Conservation (phyloP, 2,113 vertebrate genomes). For the Atlantisia rogersi region DNA sequence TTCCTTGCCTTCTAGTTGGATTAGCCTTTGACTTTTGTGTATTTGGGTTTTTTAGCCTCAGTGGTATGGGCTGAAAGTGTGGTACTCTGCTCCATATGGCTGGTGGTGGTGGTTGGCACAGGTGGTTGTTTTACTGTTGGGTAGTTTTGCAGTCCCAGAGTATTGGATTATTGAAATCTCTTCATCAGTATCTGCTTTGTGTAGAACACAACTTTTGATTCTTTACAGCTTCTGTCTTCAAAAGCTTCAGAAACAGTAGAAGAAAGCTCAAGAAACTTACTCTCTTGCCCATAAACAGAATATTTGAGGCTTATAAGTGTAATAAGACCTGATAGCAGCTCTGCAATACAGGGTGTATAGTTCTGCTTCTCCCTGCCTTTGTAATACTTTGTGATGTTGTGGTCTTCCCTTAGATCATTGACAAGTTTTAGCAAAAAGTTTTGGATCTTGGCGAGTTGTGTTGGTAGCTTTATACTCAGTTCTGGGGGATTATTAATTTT, state of each 20-base stretch:
- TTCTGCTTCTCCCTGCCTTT: neutral
- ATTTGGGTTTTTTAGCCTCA: neutral
- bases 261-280: neutral
- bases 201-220: neutral
- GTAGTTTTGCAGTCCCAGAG: neutral
- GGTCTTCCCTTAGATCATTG: neutral
- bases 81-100: neutral
- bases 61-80: neutral
- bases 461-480: neutral
- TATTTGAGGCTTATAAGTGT: neutral
- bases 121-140: neutral
- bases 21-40: neutral
- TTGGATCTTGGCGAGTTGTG: neutral
- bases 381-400: neutral
- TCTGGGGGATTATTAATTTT: neutral
- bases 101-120: neutral
- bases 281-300: neutral
- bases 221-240: neutral
- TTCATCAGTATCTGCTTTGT: neutral
- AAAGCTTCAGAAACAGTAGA: neutral
- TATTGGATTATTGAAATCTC: neutral
- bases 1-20: neutral
- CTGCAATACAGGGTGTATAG: neutral
- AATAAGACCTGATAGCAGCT: neutral
- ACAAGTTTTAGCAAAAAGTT: neutral